Evolutionary conservation across 2,888 invertebrate genomes (phyloP), one percentile per base, ranked within the genome.

Genomic region (Tenthredo notha): DNA sequence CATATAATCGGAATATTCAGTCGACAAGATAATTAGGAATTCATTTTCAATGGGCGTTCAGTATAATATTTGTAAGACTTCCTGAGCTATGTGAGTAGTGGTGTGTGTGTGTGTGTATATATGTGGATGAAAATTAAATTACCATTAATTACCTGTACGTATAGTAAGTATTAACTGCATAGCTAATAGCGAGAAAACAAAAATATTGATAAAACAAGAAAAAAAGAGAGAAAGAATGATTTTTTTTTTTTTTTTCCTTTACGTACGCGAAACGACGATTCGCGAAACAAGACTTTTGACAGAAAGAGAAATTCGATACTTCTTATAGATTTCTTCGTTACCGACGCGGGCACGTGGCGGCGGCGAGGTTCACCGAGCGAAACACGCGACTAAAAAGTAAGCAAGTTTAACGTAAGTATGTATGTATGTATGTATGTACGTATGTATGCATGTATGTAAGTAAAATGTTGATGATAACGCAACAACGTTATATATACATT

Each of bases 381-480:
- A 61, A 61, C 61, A 61, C 61, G 61, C 61, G 61, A 61, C 61
- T 61, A 25, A 61, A 25, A 61, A 61, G 25, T 25, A 61, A 61
- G 54, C n/a, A 54, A 61, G 61, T 12, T 12, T 25, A 61, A 61
- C 10, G 21, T 61, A 3, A n/a, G 54, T 54, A 54, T 54, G n/a
- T n/a, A n/a, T 18, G 7, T 50, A 6, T 50, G 18, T 50, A 21
- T 33, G 29, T 33, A 2, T 33, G 4, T 33, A 6, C 18, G 18
- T 50, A 21, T 33, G 29, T 33, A 2, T 33, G 4, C 4, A n/a
- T 18, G n/a, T 50, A 6, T 4, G 50, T 50, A 58, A 61, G 61
- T 25, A 61, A 61, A 61, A 10, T 61, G 61, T 61, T 25, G 61
- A 61, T 61, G n/a, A 61, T 61, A 61, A 25, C 61, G 61, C 61